A percentile compares a stretch with the other conserved stretches of the same genome.
These are phyloP conservation scores for Hippopotamyrus pictus DNA, from an alignment of 2,797 vertebrate genomes.

Conservation along the genomic window DNA sequence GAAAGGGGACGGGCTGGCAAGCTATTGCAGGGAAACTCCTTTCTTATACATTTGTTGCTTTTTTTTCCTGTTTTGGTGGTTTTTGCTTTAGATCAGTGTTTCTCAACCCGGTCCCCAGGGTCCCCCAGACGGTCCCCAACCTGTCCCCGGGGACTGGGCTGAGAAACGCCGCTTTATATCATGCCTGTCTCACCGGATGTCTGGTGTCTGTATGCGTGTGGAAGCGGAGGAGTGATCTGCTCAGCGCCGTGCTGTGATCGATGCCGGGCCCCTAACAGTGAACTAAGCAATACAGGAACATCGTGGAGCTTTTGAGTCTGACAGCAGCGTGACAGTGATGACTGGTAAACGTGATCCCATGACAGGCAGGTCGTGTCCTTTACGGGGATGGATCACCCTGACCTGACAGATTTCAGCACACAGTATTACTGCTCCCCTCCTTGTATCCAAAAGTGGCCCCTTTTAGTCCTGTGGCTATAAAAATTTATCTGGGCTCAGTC, in stretches of 20 bases:
- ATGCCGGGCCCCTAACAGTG: neutral
- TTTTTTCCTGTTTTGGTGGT: neutral
- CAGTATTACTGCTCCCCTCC: neutral
- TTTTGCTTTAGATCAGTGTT: neutral
- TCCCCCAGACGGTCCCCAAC: neutral
- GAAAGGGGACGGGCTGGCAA: neutral
- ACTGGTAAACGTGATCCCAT: neutral
- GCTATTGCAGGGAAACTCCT: neutral
- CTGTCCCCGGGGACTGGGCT: neutral
- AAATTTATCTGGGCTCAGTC: neutral
- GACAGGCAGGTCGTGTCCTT: neutral
- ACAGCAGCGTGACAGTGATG: neutral
- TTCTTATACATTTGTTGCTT: neutral
- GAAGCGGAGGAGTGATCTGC: neutral
- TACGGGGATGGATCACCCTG: neutral
- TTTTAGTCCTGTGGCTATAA: neutral
- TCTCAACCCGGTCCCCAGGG: neutral
- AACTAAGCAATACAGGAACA: neutral
- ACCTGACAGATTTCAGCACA: neutral
- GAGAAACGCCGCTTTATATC: neutral
- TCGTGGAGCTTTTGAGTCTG: neutral
- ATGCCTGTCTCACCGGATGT: neutral
- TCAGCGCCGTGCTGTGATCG: neutral
- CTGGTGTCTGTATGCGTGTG: neutral
- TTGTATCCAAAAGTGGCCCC: neutral